Evolutionary conservation across 2,888 invertebrate species (phyloP), one percentile per base, ranked within the genome.

Genomic region (Xestia rhomboidea): DNA sequence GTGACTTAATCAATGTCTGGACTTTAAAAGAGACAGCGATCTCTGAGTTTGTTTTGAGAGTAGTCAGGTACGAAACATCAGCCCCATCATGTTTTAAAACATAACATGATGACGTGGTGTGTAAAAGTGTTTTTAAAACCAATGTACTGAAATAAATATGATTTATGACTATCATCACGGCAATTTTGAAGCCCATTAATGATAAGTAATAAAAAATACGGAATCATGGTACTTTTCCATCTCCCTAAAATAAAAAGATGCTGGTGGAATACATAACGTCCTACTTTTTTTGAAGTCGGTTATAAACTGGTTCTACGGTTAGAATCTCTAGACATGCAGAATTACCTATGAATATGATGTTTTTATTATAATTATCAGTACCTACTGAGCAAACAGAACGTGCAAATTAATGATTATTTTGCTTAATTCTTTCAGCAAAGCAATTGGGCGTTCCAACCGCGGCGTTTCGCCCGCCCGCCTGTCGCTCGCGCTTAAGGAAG

Each of bases 401-500:
- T 30, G 11, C 8, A 30, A 10, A 18, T 18, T 1, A 6, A 21
- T n/a, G 0, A 41, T 30, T 11, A 60, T 10, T 30, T 21, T 21
- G 3, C 1, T 15, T 18, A 49, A 3, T 5, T 49, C 0, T 41
- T 57, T n/a, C 8, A 60, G 10, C 7, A 21, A 15, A n/a, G 8
- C 41, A 71, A 72, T 62, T 75, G 15, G 46, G 81, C 87, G 89
- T 76, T 41, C 38, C 8, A 80, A 82, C 81, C 85, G 88, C 87
- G 1, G 88, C 93, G 90, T 89, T 87, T 72, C 18, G 0, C n/a
- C 66, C 88, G 91, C 90, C 67, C 76, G 90, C 89, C 51, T 85
- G 81, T 63, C 0, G 0, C 10, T 67, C 21, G 51, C 57, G 83
- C 85, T 88, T 90, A 93, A 93, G 91, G 93, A 93, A 93, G 92